Evolutionary conservation across 2,113 vertebrate species (phyloP), one percentile per base, ranked within the genome.

Genomic region (Fregetta grallaria): DNA sequence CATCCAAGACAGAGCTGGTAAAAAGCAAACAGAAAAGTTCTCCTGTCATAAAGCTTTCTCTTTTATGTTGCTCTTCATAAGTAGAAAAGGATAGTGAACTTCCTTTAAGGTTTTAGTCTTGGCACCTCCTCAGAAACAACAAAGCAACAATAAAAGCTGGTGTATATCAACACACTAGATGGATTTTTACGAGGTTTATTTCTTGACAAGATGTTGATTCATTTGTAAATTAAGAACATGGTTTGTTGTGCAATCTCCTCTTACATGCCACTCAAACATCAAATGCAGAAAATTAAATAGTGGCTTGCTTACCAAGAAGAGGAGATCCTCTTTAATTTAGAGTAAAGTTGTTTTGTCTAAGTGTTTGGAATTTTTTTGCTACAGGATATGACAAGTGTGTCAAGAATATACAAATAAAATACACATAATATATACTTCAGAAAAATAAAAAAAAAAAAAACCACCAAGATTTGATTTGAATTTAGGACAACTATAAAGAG

Each of bases 201-300:
- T 84, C 90, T 91, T 77, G 86, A 68, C 25, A 88, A 67, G 30
- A 75, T 55, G 34, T 73, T 83, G 58, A 75, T 72, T 82, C 45
- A 72, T 91, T 88, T 87, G 55, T 67, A 68, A 97, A 93, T 94
- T 34, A 81, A 86, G 66, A 91, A 63, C 86, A 79, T 22, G 15
- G 23, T 65, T 71, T 68, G 61, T 92, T 92, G 80, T 79, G 78
- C 45, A 91, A 91, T 50, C 45, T 92, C 74, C 56, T 94, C 83
- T 90, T 63, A 78, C 18, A 29, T 10, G 29, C 38, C 72, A 66
- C 30, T 94, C 76, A 73, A 86, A 88, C 36, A 78, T 72, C 83
- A 86, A 79, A 88, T 11, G 11, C 30, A 87, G 78, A 47, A 73
- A 61, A 73, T 47, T 10, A 44, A 92, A 63, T 27, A 63, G 29